Percentiles rank a stretch among this genome's conserved stretches.
Evolutionary conservation across 1,140 invertebrate species (phyloP).

Genomic region (Drosophila ambigua): DNA sequence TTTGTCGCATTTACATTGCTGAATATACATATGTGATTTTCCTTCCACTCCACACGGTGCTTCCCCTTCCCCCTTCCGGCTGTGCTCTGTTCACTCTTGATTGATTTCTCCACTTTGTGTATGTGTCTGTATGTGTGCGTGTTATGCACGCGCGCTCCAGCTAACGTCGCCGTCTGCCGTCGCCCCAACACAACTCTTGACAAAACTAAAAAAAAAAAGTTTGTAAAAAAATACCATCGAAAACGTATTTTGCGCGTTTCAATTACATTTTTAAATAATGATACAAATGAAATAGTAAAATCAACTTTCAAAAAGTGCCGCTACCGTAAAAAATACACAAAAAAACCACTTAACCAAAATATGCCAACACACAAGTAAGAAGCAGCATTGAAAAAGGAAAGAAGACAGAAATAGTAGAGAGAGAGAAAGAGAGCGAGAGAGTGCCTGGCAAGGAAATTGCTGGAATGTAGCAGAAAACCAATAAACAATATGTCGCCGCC

Average conservation of each 20-base stretch:
- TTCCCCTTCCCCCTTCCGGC: constrained; percentile 25
- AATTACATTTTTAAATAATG: constrained; percentile 27
- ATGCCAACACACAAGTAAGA: constrained; percentile 53
- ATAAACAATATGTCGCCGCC: constrained; percentile 55
- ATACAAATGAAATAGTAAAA: constrained; percentile 13
- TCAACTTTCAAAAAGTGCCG: constrained; percentile 37
- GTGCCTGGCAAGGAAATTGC: constrained; percentile 51
- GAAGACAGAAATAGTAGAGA: constrained; percentile 22
- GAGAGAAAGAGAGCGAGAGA: constrained; percentile 21
- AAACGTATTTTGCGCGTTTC: constrained; percentile 18
- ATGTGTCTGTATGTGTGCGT: constrained; percentile 54
- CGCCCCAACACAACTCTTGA: constrained; percentile 49
- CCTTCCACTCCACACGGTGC: constrained; percentile 53
- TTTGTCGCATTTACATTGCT: constrained; percentile 56
- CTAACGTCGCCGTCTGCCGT: constrained; percentile 55
- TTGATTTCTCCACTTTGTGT: constrained; percentile 77
- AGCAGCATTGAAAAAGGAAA: constrained; percentile 24
- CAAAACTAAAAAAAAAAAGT: constrained; percentile 47
- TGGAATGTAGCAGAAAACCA: constrained; percentile 65
- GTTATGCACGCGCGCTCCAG: constrained; percentile 78
- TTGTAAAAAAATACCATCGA: constrained; percentile 11
- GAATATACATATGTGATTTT: constrained; percentile 53
- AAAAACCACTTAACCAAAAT: constrained; percentile 44
- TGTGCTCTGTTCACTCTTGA: constrained; percentile 57
- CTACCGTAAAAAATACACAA: constrained; percentile 7